Conservation (phyloP, 1,140 invertebrate species). For the Sitobion miscanthi region DNA sequence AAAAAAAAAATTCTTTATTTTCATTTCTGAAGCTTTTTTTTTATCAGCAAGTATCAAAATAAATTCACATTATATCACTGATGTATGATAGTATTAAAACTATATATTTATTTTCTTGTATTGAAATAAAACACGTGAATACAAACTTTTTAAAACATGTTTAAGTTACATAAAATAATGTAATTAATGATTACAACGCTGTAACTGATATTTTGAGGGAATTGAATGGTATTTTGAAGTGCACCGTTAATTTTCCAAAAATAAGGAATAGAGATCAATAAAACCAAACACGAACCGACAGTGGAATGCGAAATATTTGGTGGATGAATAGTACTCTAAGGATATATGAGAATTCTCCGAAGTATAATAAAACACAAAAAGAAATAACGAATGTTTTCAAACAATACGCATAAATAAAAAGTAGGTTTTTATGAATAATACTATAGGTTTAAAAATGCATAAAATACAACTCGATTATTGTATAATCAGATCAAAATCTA, state of each 20-base stretch:
- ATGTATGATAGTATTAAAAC: not conserved
- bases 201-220: not conserved
- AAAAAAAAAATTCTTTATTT: not conserved
- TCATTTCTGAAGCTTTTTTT: not conserved
- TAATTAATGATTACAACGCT: not conserved
- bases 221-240: not conserved
- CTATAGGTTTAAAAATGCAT: not conserved
- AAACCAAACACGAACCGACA: not conserved
- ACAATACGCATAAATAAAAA: conserved; percentile 22
- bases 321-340: conserved; percentile 38
- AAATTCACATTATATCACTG: not conserved
- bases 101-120: not conserved
- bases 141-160: too few relatives aligned
- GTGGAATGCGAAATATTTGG: conserved; percentile 41
- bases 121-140: not conserved
- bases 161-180: not conserved
- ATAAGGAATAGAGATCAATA: conserved; percentile 30
- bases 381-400: conserved; percentile 37
- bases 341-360: conserved; percentile 33
- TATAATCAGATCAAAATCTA: not conserved
- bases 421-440: not conserved
- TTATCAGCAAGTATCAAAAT: not conserved
- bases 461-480: not conserved
- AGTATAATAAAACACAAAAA: conserved; percentile 45
- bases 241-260: not conserved